Percentiles rank a stretch among this genome's conserved stretches.
Evolutionary conservation across 2,113 vertebrate species (phyloP).

Genomic region (Cheilinus undulatus): DNA sequence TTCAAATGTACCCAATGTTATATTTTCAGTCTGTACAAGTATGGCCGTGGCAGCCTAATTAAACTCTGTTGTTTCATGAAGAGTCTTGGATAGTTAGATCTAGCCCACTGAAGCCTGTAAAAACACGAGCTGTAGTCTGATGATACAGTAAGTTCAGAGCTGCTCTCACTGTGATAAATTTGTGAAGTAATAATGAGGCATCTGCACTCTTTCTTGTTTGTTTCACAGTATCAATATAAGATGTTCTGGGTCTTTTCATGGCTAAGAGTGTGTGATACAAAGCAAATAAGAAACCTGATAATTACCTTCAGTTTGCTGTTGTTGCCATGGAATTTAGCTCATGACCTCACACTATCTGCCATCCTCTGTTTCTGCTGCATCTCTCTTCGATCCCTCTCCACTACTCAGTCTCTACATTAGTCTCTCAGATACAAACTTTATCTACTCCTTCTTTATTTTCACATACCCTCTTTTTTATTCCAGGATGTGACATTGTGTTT

Average conservation of each 20-base stretch:
- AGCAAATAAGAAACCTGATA: conserved; percentile 22
- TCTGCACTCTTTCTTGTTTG: background rate
- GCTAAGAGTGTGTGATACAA: conserved; percentile 3
- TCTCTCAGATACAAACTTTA: background rate
- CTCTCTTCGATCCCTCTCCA: background rate
- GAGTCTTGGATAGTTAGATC: background rate
- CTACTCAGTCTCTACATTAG: background rate
- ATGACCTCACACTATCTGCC: conserved; percentile 25
- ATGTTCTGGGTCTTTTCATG: background rate
- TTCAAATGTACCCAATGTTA: too few species aligned
- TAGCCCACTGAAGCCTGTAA: background rate
- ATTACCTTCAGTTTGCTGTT: conserved; percentile 8
- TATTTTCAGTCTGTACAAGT: too few species aligned
- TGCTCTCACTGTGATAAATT: background rate
- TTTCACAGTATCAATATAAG: background rate
- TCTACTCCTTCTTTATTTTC: background rate
- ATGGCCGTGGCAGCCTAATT: too few species aligned
- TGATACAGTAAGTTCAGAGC: background rate
- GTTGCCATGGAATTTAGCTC: conserved; percentile 45
- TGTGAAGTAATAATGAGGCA: background rate
- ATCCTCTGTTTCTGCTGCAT: conserved; percentile 5
- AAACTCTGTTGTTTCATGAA: too few species aligned
- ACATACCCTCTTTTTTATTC: background rate
- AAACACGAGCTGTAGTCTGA: background rate
- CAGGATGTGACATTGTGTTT: conserved; percentile 33